Base-by-base conservation (phyloP, 2,113 vertebrate species). In the Ctenomys sociabilis region DNA sequence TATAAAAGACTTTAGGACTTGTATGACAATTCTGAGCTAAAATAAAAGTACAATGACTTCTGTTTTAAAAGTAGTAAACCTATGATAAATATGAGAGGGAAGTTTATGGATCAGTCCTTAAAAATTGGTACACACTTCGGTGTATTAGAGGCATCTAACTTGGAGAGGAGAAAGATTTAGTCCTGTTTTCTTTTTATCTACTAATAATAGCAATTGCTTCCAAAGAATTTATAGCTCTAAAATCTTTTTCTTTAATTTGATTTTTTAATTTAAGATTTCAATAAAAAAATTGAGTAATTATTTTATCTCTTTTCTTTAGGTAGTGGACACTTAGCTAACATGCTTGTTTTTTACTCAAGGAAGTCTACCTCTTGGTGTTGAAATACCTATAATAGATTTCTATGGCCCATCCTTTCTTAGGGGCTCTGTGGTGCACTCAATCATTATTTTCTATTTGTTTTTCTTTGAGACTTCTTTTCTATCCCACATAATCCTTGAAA, bases 161-260 rank as follows among this genome's bases (percentile, higher is more conserved):
- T 92, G 8, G 13, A 68, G 43, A 14, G n/a, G 6, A 32, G 68
- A 86, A 85, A 45, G 24, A 83, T 26, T 17, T 91, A 68, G 28
- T 5, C 16, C 82, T 88, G 24, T 72, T 90, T 95, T 93, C 21
- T 91, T 94, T 28, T 61, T 86, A 54, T 72, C 88, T 90, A n/a
- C n/a, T 19, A 78, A 63, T 64, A 75, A 19, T 66, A 81, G 68
- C 3, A 93, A 49, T 6, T 32, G 28, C 88, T 95, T 77, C 70
- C 32, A 96, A 95, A 94, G 12, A 45, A 63, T 85, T 90, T 80
- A 88, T 49, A 72, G 64, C 40, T 64, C 26, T 2, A 24, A 85
- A 92, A 40, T 77, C 91, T 70, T 90, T 89, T 93, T 80, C 54
- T 43, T 91, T 90, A 94, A 91, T 88, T 54, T 4, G 77, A n/a